phyloP scores from a whole-genome alignment of 2,888 invertebrate species.

The Spodoptera exigua region DNA sequence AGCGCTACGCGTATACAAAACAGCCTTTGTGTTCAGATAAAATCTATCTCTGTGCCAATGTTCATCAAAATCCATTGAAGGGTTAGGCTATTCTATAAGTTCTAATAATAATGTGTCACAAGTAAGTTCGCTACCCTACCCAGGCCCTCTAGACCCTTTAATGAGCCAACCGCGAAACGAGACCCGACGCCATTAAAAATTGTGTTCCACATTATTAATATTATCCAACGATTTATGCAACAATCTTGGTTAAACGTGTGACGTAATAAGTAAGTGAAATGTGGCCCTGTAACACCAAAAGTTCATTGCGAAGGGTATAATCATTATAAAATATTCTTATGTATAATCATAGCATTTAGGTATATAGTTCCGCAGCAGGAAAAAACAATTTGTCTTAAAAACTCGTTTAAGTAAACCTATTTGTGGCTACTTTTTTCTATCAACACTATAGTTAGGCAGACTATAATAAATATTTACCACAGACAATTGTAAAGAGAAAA shows the following conservation, averaged over 20 bases:
- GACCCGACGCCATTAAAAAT: constrained; percentile 33
- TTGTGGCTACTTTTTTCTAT: constrained; percentile 32
- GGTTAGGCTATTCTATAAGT: too few relatives aligned
- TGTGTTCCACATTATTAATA: constrained; percentile 27
- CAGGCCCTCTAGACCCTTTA: too few relatives aligned
- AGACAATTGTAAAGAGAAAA: constrained; percentile 60
- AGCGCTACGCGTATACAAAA: too few relatives aligned
- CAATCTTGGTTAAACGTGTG: constrained; percentile 22
- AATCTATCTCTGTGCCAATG: too few relatives aligned
- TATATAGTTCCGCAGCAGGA: background rate
- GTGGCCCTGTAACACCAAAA: constrained; percentile 34
- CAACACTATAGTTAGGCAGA: constrained; percentile 14
- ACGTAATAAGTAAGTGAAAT: constrained; percentile 35
- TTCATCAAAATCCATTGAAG: too few relatives aligned
- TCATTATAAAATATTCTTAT: constrained; percentile 11
- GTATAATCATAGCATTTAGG: constrained; percentile 18
- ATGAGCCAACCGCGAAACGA: too few relatives aligned
- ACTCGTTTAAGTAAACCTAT: constrained; percentile 3
- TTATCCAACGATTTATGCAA: constrained; percentile 53
- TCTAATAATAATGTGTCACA: too few relatives aligned
- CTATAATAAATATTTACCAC: constrained; percentile 52
- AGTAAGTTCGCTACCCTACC: too few relatives aligned
- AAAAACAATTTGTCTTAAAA: constrained; percentile 19
- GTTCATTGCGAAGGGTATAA: constrained; percentile 10
- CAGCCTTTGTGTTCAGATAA: too few relatives aligned